Percentiles rank a stretch among this genome's conserved stretches.
These are phyloP conservation scores for Girardinus metallicus DNA, from an alignment of 2,797 vertebrate genomes.

Conservation along the genomic window DNA sequence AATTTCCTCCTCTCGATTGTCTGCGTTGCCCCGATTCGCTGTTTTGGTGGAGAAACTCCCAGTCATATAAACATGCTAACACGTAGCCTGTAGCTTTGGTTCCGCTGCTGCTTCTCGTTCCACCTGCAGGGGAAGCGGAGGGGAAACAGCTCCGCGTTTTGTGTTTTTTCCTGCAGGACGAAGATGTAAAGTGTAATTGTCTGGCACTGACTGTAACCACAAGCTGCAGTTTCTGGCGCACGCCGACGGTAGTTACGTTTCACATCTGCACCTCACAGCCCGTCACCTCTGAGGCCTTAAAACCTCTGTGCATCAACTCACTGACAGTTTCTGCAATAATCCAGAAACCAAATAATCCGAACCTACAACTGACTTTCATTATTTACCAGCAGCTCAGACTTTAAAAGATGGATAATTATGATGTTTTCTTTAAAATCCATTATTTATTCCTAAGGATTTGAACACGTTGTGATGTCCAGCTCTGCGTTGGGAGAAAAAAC, in stretches of 20 bases:
- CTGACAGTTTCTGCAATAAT: background rate
- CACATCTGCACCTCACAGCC: conserved; percentile 57
- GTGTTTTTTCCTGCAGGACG: conserved; percentile 43
- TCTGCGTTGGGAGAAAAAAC: background rate
- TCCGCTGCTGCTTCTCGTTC: conserved; percentile 43
- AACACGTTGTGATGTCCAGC: background rate
- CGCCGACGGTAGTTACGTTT: conserved; percentile 57
- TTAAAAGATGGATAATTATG: background rate
- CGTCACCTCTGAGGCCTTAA: conserved; percentile 70
- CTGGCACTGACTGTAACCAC: conserved; percentile 61
- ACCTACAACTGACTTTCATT: background rate
- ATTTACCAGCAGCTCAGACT: conserved; percentile 1
- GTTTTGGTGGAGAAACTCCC: conserved; percentile 17
- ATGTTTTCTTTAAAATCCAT: background rate
- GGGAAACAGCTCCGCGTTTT: conserved; percentile 10
- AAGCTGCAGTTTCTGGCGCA: conserved; percentile 60
- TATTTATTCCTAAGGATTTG: background rate
- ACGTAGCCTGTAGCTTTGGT: conserved; percentile 40
- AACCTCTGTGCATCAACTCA: conserved; percentile 52
- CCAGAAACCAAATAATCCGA: background rate
- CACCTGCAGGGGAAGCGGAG: background rate
- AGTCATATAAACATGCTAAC: conserved; percentile 34
- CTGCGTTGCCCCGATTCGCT: no score
- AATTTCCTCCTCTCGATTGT: no score
- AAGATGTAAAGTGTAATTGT: conserved; percentile 54